Conservation (phyloP, 30 jellyfish, hydroid and myxozoan species). For the Hydractinia echinata region DNA sequence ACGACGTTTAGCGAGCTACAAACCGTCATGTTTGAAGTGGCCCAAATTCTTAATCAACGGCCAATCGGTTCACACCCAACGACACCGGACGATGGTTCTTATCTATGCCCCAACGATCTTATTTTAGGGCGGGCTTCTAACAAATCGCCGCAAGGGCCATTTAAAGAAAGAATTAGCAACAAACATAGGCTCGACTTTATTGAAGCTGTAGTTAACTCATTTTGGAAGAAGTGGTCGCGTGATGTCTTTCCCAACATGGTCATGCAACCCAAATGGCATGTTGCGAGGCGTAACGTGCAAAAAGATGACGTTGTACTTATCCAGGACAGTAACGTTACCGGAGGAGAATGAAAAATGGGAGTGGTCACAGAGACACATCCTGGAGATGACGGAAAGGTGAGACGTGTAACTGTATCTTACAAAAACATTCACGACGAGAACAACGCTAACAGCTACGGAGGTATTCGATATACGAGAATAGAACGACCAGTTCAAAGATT, state of each 20-base stretch:
- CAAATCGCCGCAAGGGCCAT: slow-evolving; percentile 76
- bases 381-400: slow-evolving; percentile 51
- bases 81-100: slow-evolving; percentile 80
- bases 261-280: slow-evolving; percentile 40
- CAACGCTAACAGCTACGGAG: neutral
- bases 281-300: slow-evolving; percentile 42
- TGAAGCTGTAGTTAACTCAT: slow-evolving; percentile 48
- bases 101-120: slow-evolving; percentile 62
- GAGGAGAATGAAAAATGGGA: slow-evolving; percentile 61
- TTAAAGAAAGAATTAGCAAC: slow-evolving; percentile 41
- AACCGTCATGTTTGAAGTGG: slow-evolving; percentile 56
- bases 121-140: slow-evolving; percentile 69
- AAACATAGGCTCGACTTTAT: slow-evolving; percentile 55
- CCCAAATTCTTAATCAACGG: slow-evolving; percentile 46
- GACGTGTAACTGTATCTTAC: slow-evolving; percentile 37
- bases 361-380: slow-evolving; percentile 43
- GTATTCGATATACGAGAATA: neutral
- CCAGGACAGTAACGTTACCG: slow-evolving; percentile 44
- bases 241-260: slow-evolving; percentile 63
- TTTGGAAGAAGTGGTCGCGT: slow-evolving; percentile 51
- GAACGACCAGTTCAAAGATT: slow-evolving; percentile 8
- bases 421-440: neutral
- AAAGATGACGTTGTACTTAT: slow-evolving; percentile 41
- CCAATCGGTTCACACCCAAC: slow-evolving; percentile 62
- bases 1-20: slow-evolving; percentile 44